phyloP scores from a whole-genome alignment of 2,113 vertebrate genomes.

The Pandion haliaetus region DNA sequence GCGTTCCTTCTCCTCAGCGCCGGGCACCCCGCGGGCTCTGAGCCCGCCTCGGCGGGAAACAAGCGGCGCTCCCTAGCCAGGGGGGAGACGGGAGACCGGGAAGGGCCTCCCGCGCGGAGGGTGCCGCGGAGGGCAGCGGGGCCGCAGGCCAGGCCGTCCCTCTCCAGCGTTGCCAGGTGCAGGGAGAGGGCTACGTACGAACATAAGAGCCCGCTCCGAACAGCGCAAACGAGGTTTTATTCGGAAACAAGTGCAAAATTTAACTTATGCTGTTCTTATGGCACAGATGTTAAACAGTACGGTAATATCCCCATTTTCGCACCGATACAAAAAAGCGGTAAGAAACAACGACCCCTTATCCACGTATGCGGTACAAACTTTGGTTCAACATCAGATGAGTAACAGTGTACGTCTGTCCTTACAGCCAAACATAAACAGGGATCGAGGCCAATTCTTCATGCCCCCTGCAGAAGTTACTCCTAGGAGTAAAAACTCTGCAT shows the following conservation, averaged over 20 bases:
- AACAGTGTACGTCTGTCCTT: background rate
- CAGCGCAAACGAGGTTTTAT: conserved; percentile 25
- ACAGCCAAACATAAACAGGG: background rate
- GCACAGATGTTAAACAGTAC: background rate
- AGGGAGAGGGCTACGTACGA: too few species aligned
- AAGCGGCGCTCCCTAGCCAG: background rate
- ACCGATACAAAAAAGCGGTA: conserved; percentile 37
- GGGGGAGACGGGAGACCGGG: too few species aligned
- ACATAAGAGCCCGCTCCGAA: background rate
- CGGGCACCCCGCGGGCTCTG: accelerated
- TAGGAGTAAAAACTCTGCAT: background rate
- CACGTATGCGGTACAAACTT: background rate
- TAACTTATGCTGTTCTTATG: background rate
- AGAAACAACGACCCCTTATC: background rate
- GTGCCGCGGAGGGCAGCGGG: too few species aligned
- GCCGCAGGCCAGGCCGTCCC: too few species aligned
- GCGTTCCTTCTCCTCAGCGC: accelerated
- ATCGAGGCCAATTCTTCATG: background rate
- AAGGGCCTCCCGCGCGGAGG: too few species aligned
- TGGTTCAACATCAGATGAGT: background rate
- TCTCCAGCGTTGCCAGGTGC: accelerated
- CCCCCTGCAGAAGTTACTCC: background rate
- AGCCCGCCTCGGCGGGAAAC: background rate
- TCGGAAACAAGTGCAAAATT: conserved; percentile 14
- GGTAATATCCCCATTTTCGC: conserved; percentile 17